Percentiles rank a stretch among this genome's conserved stretches.
phyloP scores from a whole-genome alignment of 2,113 vertebrate genomes.

The Myrmophylax atrothorax region DNA sequence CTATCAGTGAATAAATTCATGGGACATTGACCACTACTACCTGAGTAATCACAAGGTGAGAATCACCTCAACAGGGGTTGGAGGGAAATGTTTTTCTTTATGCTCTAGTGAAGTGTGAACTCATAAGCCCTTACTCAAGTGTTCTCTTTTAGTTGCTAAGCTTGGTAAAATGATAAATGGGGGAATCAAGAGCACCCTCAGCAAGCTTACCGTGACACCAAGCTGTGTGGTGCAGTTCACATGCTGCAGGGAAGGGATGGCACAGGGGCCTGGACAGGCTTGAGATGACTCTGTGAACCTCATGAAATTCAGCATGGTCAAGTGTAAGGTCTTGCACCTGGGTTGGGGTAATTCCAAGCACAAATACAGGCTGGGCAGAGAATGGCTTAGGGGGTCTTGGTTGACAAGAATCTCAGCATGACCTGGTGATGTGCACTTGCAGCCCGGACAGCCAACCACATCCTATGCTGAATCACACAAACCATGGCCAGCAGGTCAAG shows the following conservation, averaged over 20 bases:
- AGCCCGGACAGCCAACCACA: background rate
- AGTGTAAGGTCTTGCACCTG: background rate
- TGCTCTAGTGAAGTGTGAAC: background rate
- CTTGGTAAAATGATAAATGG: background rate
- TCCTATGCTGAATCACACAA: background rate
- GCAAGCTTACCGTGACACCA: background rate
- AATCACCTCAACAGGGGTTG: background rate
- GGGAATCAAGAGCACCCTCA: rapidly evolving
- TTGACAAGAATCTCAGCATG: background rate
- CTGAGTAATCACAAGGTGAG: background rate
- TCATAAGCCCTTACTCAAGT: background rate
- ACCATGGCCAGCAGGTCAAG: background rate
- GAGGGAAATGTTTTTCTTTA: background rate
- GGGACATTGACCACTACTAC: background rate
- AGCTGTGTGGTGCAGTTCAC: background rate
- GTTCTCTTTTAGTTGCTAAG: background rate
- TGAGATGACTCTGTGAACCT: background rate
- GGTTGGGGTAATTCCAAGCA: background rate
- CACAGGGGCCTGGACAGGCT: background rate
- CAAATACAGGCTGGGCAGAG: background rate
- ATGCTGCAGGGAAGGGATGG: rapidly evolving
- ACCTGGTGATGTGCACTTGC: background rate
- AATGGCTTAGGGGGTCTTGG: background rate
- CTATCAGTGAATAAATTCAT: background rate
- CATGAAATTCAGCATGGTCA: background rate